Evolutionary conservation across 2,888 invertebrate species (phyloP), one percentile per base, ranked within the genome.

Genomic region (Melanotus villosus): DNA sequence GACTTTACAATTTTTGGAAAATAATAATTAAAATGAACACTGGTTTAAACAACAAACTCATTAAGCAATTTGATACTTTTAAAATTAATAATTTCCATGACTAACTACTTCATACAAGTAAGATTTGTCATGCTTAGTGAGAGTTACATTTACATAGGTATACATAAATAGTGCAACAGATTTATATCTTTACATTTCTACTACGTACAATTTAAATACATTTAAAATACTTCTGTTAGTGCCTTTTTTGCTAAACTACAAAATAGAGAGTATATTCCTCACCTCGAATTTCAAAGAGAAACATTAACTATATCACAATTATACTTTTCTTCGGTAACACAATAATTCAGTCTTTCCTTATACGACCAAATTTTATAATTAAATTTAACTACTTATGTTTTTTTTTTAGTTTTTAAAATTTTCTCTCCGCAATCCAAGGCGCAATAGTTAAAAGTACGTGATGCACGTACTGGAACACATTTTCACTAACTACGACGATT

Each of bases 281-380:
- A 21, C 2, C 38, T 38, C 56, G 36, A 38, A 23, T 38, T 56
- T 2, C 7, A 38, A 56, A 56, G 56, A 12, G 19, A 38, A 56
- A 23, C 16, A 32, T 52, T 38, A 56, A 56, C 26, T 7, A 56
- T 56, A 56, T 56, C 56, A 56, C 56, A 56, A 56, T 54, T 30
- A 43, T 54, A 18, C 34, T 10, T 23, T 10, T 58, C 58, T 41
- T 54, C 30, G 67, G 67, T 68, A 68, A 68, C 67, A 41, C 52
- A 58, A 63, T 18, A 59, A 65, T 68, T 68, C 68, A 65, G 68
- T 68, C 68, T 68, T 68, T 32, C 41, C 2, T 58, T 26, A 26
- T 43, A 63, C 21, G 59, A 65, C 59, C 64, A 54, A 64, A 65
- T 65, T 68, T 59, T 14, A 19, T 52, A 26, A 62, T 47, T 18